Percentiles rank a stretch among this genome's conserved stretches.
Evolutionary conservation across 53 echinoderm and acorn worm species (phyloP).

Genomic region (Patiria pectinifera): DNA sequence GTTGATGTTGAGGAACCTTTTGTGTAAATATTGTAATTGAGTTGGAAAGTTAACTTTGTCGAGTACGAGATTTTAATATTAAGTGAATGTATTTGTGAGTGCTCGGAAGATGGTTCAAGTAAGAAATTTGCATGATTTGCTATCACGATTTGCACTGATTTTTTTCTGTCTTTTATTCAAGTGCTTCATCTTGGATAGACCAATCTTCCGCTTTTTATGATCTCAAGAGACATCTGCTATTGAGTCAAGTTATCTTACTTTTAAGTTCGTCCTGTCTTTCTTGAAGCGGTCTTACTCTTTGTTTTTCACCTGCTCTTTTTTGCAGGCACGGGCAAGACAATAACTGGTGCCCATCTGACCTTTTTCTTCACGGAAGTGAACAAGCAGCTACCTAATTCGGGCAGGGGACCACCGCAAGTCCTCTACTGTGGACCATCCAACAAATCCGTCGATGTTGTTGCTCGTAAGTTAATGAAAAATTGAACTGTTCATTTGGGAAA

Average conservation of each 20-base stretch:
- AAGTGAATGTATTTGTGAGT: no score
- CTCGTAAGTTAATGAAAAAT: conserved; percentile 65
- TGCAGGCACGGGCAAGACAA: conserved; percentile 85
- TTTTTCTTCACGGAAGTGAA: conserved; percentile 75
- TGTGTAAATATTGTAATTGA: no score
- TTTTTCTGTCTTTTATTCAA: no score
- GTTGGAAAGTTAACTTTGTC: no score
- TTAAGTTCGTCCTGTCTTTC: neutral
- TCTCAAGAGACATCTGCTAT: neutral
- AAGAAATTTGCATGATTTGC: no score
- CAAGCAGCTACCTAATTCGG: conserved; percentile 43
- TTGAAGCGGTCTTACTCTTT: neutral
- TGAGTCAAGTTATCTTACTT: neutral
- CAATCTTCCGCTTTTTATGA: no score
- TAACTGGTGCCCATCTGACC: conserved; percentile 83
- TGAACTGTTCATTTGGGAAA: no score
- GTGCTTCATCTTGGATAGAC: no score
- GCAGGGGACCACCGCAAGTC: conserved; percentile 67
- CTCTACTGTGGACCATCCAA: conserved; percentile 88
- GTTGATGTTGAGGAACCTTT: no score
- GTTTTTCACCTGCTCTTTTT: neutral
- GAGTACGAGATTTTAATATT: no score
- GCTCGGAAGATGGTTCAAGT: no score
- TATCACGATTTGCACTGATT: no score
- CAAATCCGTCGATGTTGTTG: conserved; percentile 91